Percentiles rank a stretch among this genome's conserved stretches.
These are phyloP conservation scores for Sebastiscus albofasciatus DNA, from an alignment of 2,797 vertebrate species.

Conservation along the genomic window DNA sequence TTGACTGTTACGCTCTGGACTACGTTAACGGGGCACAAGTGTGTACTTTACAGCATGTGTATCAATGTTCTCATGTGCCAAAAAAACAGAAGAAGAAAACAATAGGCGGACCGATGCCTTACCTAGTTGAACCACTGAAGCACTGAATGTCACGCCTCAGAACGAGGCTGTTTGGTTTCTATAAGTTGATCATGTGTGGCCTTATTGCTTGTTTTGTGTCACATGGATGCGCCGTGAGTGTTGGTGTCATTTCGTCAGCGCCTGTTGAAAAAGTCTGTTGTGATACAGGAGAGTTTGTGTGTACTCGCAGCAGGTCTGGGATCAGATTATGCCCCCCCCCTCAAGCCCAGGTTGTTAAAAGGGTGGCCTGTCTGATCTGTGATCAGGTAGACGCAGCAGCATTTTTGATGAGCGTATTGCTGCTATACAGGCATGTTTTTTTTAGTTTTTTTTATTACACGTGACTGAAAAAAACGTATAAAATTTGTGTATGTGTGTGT, in stretches of 20 bases:
- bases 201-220: constrained; percentile 88
- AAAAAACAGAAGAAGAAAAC: constrained; percentile 63
- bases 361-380: constrained; percentile 53
- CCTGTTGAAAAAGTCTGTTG: constrained; percentile 50
- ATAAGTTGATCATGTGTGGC: constrained; percentile 88
- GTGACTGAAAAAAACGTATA: constrained; percentile 50
- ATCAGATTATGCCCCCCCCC: constrained; percentile 17
- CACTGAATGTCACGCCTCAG: constrained; percentile 88
- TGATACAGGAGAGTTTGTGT: constrained; percentile 35
- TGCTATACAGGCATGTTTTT: constrained; percentile 56
- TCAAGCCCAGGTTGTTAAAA: constrained; percentile 6
- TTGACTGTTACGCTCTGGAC: constrained; percentile 51
- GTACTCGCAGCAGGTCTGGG: constrained; percentile 39
- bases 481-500: constrained; percentile 48
- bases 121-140: constrained; percentile 85
- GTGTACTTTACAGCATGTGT: constrained; percentile 72
- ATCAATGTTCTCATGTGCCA: constrained; percentile 80
- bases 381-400: constrained; percentile 52
- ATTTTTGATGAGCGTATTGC: constrained; percentile 36
- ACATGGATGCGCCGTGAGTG: constrained; percentile 78
- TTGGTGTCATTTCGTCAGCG: constrained; percentile 58
- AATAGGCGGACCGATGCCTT: constrained; percentile 75
- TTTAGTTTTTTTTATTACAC: constrained; percentile 17
- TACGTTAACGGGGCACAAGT: constrained; percentile 63
- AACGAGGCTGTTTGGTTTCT: constrained; percentile 77